phyloP scores from a whole-genome alignment of 1,140 invertebrate genomes.

The Cotesia typhae region DNA sequence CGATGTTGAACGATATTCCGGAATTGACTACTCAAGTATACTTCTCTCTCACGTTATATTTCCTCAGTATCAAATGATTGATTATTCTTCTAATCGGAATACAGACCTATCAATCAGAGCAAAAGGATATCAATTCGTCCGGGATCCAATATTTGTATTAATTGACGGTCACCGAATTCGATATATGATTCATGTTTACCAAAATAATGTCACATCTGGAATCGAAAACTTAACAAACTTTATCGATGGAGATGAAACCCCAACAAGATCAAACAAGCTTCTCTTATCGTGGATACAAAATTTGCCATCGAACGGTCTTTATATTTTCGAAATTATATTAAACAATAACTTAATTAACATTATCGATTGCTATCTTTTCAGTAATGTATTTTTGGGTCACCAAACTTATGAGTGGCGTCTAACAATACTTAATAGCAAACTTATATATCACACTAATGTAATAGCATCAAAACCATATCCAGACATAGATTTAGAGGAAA shows the following conservation, averaged over 20 bases:
- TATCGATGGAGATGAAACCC: not conserved
- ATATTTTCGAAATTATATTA: not conserved
- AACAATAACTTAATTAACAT: not conserved
- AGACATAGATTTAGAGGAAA: not conserved
- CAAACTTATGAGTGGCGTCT: not conserved
- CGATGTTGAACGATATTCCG: too few species aligned
- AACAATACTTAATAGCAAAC: not conserved
- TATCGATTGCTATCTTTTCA: not conserved
- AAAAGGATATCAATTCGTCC: not conserved
- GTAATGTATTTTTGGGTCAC: not conserved
- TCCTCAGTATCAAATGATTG: constrained; percentile 1
- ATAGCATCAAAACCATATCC: not conserved
- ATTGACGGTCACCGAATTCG: not conserved
- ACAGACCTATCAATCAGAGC: not conserved
- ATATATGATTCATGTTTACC: not conserved
- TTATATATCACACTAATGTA: not conserved
- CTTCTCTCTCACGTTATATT: not conserved
- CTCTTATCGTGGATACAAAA: not conserved
- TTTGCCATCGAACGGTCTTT: not conserved
- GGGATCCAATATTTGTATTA: not conserved
- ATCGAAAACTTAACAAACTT: not conserved
- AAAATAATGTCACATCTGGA: not conserved
- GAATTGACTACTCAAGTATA: not conserved
- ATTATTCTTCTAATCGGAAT: not conserved
- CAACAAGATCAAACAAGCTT: not conserved